phyloP scores from a whole-genome alignment of 1,140 invertebrate species.

The Scaptodrosophila lebanonensis region DNA sequence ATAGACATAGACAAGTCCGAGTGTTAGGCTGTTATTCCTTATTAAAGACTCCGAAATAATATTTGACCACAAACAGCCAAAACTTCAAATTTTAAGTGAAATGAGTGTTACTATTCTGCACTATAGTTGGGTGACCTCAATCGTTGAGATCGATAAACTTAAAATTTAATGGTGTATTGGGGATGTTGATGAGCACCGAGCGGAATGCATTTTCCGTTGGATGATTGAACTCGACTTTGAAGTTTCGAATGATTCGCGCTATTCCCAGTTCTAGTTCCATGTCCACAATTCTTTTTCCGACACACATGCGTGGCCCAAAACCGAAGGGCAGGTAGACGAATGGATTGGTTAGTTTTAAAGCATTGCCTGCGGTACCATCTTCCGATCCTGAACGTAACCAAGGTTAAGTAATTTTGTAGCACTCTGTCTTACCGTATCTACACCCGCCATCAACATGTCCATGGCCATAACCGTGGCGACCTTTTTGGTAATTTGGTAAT shows the following conservation, averaged over 20 bases:
- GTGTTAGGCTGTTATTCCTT: no score
- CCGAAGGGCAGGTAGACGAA: slow-evolving; percentile 81
- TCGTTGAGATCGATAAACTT: slow-evolving; percentile 56
- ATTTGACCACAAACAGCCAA: no score
- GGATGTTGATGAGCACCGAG: slow-evolving; percentile 31
- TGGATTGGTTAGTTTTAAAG: slow-evolving; percentile 78
- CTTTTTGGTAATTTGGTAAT: slow-evolving; percentile 79
- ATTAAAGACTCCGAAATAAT: no score
- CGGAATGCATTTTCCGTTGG: slow-evolving; percentile 44
- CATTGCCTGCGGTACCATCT: slow-evolving; percentile 18
- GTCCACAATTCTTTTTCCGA: slow-evolving; percentile 83
- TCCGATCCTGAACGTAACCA: slow-evolving; percentile 77
- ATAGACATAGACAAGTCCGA: no score
- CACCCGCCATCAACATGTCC: slow-evolving; percentile 85
- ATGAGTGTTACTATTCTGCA: no score
- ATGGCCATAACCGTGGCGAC: slow-evolving; percentile 82
- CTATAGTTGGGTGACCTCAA: no score
- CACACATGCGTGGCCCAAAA: slow-evolving; percentile 80
- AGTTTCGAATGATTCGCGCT: slow-evolving; percentile 80
- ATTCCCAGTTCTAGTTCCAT: slow-evolving; percentile 83
- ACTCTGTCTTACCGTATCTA: slow-evolving; percentile 81
- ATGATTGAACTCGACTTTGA: slow-evolving; percentile 78
- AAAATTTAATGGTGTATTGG: slow-evolving; percentile 50
- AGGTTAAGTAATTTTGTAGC: slow-evolving; percentile 79
- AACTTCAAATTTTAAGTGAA: no score